These are phyloP conservation scores for Himalopsyche tibetana DNA, from an alignment of 2,888 invertebrate species.

Conservation along the genomic window DNA sequence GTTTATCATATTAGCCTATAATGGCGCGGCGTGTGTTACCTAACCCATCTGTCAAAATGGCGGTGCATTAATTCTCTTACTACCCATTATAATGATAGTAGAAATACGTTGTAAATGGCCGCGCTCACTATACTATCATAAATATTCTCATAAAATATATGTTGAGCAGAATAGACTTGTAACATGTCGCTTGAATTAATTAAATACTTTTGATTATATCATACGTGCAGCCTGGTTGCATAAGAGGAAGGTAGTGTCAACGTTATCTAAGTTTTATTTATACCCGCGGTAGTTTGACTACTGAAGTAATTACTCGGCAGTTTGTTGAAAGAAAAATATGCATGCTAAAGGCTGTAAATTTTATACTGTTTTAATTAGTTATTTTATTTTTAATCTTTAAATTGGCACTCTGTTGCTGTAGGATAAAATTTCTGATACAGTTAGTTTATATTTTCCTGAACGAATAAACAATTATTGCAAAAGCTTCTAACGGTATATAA, in stretches of 20 bases:
- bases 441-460: no score
- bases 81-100: conserved; percentile 26
- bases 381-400: no score
- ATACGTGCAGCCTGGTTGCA: background rate
- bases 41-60: conserved; percentile 34
- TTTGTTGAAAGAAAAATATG: background rate
- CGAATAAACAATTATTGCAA: no score
- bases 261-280: background rate
- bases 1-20: conserved; percentile 23
- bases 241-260: conserved; percentile 25
- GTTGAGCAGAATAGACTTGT: conserved; percentile 23
- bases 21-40: background rate
- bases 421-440: no score
- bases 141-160: conserved; percentile 26
- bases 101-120: conserved; percentile 16
- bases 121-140: conserved; percentile 8
- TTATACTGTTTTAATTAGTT: no score
- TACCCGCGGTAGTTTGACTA: background rate
- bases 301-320: background rate
- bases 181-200: conserved; percentile 31
- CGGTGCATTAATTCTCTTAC: conserved; percentile 28
- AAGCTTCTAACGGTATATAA: no score
- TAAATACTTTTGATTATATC: conserved; percentile 24
- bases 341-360: no score
- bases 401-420: no score